Conservation (phyloP, 2,888 invertebrate genomes). For the Andrena camellia region DNA sequence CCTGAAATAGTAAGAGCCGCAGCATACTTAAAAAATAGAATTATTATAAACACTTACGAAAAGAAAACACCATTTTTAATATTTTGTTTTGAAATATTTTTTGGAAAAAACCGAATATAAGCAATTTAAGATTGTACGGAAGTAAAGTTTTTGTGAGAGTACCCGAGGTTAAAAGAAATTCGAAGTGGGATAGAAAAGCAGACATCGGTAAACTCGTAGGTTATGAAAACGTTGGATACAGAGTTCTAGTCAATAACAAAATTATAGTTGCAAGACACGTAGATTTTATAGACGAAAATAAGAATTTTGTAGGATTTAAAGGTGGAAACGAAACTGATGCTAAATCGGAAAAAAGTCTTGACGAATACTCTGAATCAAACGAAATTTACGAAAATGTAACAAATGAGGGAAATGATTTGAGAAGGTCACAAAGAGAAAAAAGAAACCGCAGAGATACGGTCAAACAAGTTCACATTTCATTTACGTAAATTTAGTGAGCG, state of each 20-base stretch:
- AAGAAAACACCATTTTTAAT: conserved; percentile 14
- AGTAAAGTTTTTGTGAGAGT: conserved; percentile 16
- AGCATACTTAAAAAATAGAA: conserved; percentile 31
- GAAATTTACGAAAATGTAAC: background rate
- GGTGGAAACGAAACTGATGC: conserved; percentile 1
- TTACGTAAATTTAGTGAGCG: conserved; percentile 47
- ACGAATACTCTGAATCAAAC: background rate
- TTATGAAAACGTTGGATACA: conserved; percentile 33
- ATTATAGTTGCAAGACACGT: conserved; percentile 25
- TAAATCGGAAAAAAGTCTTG: background rate
- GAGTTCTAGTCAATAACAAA: conserved; percentile 36
- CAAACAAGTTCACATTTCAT: conserved; percentile 22
- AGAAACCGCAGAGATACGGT: conserved; percentile 4
- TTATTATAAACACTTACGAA: background rate
- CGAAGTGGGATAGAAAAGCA: conserved; percentile 23
- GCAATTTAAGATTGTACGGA: conserved; percentile 6
- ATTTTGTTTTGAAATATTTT: conserved; percentile 10
- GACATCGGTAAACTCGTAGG: conserved; percentile 13
- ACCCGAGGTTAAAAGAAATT: conserved; percentile 11
- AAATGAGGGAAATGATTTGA: background rate
- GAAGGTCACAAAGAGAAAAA: conserved; percentile 10
- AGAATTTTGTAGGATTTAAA: conserved; percentile 22
- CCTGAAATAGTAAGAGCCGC: conserved; percentile 40
- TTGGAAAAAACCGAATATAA: conserved; percentile 1
- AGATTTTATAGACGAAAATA: conserved; percentile 33